Percentiles rank a stretch among this genome's conserved stretches.
phyloP scores from a whole-genome alignment of 2,113 vertebrate species.

The Hydrochoerus hydrochaeris region DNA sequence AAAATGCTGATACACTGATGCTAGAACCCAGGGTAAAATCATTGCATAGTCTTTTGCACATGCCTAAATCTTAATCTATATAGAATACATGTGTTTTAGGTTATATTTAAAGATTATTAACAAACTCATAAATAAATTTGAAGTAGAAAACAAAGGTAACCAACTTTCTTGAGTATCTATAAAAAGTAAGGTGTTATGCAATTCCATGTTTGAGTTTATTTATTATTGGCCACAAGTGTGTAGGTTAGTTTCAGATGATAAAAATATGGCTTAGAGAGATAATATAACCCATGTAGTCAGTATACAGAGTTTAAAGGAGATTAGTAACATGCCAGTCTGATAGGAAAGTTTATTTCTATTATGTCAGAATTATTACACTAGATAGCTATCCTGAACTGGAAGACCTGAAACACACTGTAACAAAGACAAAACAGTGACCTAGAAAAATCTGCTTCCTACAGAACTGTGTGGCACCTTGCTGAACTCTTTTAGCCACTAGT shows the following conservation, averaged over 20 bases:
- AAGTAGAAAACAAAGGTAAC: background rate
- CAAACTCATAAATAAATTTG: background rate
- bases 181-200: background rate
- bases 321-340: background rate
- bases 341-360: background rate
- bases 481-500: background rate
- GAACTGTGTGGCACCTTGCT: background rate
- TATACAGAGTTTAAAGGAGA: background rate
- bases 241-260: background rate
- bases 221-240: background rate
- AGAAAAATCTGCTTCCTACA: background rate
- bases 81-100: background rate
- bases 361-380: background rate
- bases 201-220: background rate
- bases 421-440: background rate
- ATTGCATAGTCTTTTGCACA: background rate
- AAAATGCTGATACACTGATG: background rate
- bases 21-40: background rate
- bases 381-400: too few species aligned
- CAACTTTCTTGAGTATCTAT: background rate
- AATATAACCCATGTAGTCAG: background rate
- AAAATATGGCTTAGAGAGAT: background rate
- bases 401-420: background rate
- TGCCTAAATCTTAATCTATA: background rate
- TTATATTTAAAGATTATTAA: background rate